These are phyloP conservation scores for Astyanax mexicanus DNA, from an alignment of 2,797 vertebrate genomes.

Conservation along the genomic window DNA sequence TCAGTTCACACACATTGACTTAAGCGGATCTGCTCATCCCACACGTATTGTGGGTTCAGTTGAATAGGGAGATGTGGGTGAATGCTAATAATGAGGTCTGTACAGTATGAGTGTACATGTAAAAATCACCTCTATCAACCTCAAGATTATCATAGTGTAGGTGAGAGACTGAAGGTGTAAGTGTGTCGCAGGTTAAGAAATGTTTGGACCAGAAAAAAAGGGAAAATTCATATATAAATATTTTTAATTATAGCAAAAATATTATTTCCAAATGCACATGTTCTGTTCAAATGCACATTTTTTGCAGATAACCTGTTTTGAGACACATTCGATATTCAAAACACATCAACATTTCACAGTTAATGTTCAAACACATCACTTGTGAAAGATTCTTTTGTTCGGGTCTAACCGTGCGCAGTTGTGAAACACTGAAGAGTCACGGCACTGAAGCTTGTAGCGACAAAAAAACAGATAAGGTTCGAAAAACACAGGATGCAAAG, in stretches of 20 bases:
- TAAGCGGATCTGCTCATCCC: slow-evolving; percentile 15
- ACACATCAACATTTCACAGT: background rate
- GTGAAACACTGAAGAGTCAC: background rate
- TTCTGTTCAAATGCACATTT: slow-evolving; percentile 19
- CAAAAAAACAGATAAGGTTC: slow-evolving; percentile 3
- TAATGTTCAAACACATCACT: background rate
- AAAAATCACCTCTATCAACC: slow-evolving; percentile 56
- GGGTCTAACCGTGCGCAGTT: background rate
- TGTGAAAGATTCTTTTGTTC: background rate
- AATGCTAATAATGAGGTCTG: slow-evolving; percentile 66
- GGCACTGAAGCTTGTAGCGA: slow-evolving; percentile 2
- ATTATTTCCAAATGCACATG: slow-evolving; percentile 1
- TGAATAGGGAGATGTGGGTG: slow-evolving; percentile 43
- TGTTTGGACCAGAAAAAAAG: background rate
- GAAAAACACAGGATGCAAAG: slow-evolving; percentile 38
- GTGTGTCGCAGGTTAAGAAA: background rate
- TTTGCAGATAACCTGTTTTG: slow-evolving; percentile 6
- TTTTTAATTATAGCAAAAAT: background rate
- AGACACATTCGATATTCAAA: background rate
- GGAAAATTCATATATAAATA: slow-evolving; percentile 21
- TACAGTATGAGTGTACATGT: slow-evolving; percentile 61
- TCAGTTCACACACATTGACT: slow-evolving; percentile 31
- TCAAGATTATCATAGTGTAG: slow-evolving; percentile 66
- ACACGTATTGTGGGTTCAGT: slow-evolving; percentile 37
- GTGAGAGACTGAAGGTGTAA: slow-evolving; percentile 44